A percentile compares a stretch with the other conserved stretches of the same genome.
Evolutionary conservation across 2,113 vertebrate genomes (phyloP).

Genomic region (Corythoichthys haematopterus): DNA sequence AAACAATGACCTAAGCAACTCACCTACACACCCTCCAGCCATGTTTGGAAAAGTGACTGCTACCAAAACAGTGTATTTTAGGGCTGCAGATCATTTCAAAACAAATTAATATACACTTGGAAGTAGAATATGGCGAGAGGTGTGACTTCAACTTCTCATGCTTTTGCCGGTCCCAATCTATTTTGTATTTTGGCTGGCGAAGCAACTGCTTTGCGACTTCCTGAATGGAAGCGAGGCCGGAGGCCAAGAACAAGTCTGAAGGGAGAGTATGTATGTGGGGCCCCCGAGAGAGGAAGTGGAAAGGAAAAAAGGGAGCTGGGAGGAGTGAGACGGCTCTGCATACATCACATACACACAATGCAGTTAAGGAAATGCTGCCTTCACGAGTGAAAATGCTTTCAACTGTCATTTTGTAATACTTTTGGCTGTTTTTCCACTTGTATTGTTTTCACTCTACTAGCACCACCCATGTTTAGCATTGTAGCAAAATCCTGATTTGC

Average conservation of each 20-base stretch:
- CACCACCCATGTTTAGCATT: too few species aligned
- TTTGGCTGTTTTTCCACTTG: too few species aligned
- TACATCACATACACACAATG: neutral
- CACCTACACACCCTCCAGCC: constrained; percentile 44
- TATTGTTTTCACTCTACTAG: too few species aligned
- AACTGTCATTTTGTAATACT: too few species aligned
- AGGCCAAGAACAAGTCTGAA: constrained; percentile 52
- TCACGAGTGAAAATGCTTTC: neutral
- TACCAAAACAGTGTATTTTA: constrained; percentile 38
- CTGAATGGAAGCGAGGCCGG: constrained; percentile 54
- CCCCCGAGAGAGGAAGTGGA: constrained; percentile 58
- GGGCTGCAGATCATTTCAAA: constrained; percentile 1
- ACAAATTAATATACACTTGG: too few species aligned
- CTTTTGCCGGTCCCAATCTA: constrained; percentile 20
- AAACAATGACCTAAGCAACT: constrained; percentile 50
- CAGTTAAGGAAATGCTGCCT: neutral
- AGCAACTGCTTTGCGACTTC: constrained; percentile 53
- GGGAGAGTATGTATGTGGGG: constrained; percentile 52
- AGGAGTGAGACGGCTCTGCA: constrained; percentile 18
- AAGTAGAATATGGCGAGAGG: neutral
- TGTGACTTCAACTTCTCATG: constrained; percentile 16
- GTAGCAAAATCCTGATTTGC: too few species aligned
- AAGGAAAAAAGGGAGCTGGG: constrained; percentile 53
- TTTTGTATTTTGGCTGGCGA: too few species aligned
- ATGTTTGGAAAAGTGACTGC: constrained; percentile 32